Evolutionary conservation across 2,113 vertebrate species (phyloP).

Genomic region (Salvelinus namaycush): DNA sequence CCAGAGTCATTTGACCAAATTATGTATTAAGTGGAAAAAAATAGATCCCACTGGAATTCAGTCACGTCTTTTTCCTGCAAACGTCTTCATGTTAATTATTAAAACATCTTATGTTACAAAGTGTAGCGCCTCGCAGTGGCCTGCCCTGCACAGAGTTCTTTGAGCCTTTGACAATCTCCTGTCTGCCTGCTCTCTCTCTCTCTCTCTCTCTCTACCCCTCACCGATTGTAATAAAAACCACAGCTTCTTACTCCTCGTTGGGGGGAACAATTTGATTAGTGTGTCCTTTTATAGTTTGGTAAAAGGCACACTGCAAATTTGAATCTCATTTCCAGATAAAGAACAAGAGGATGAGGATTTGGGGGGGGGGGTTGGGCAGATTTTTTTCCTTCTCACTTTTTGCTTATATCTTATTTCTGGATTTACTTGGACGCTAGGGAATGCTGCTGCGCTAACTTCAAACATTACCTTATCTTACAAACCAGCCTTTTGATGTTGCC

Average conservation of each 20-base stretch:
- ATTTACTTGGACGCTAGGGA: conserved; percentile 88
- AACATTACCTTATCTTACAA: conserved; percentile 94
- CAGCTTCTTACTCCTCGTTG: conserved; percentile 33
- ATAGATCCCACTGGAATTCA: background rate
- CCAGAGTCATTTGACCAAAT: background rate
- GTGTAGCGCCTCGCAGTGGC: conserved; percentile 13
- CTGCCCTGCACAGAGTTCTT: conserved; percentile 21
- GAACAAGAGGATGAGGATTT: conserved; percentile 61
- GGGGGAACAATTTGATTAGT: conserved; percentile 51
- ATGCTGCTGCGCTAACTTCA: conserved; percentile 87
- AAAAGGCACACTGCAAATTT: conserved; percentile 70
- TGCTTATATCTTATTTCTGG: conserved; percentile 91
- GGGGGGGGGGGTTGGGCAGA: conserved; percentile 33
- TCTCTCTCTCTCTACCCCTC: conserved; percentile 7
- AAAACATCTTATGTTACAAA: conserved; percentile 25
- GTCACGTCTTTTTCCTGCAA: background rate
- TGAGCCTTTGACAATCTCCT: conserved; percentile 15
- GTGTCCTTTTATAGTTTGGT: conserved; percentile 57
- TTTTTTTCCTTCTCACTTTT: conserved; percentile 76
- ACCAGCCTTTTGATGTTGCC: conserved; percentile 90
- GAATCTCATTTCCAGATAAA: conserved; percentile 73
- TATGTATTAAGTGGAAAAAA: background rate
- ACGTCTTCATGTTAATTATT: conserved; percentile 16
- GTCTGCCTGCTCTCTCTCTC: background rate
- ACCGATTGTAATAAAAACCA: conserved; percentile 32